Base-by-base conservation (phyloP, 2,888 invertebrate species). In the Mesodorylaimus sp. region DNA sequence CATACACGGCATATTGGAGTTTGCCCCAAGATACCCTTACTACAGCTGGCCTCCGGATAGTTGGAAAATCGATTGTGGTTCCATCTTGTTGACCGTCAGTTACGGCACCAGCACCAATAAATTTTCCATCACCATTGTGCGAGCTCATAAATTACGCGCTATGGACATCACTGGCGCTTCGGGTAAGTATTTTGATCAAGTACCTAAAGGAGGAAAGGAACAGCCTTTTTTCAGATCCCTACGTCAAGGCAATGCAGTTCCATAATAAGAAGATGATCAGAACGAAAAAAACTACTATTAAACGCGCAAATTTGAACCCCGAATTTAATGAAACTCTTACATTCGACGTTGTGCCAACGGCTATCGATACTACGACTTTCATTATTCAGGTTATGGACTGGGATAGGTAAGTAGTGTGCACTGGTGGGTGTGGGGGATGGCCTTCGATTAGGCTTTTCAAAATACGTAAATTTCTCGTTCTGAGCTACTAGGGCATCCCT, bases 81-180 rank as follows among this genome's bases (percentile, higher is more conserved):
- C 89, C 70, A 68, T 91, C 63, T 84, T 89, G 83, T 68, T 89
- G 47, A 86, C 87, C 0, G 71, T 91, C 48, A 85, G 88, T 60
- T 91, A 87, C 68, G 73, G 88, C 32, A 86, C 86, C 16, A 85
- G 84, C 24, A 88, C 88, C 25, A 87, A 86, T n/a, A 77, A 88
- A 26, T 75, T 91, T 23, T 87, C 86, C 0, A 78, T 88, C 24
- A 87, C 86, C 0, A 77, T 89, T 42, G 83, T 89, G 58, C 89
- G 89, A 69, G 88, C 83, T 1, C 75, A 87, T 56, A 86, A 87
- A 65, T 73, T 91, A 19, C 81, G 86, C 65, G 83, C 87, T 27
- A 87, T 88, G 79, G 89, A 88, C 64, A 85, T 88, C 60, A 85
- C 85, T 36, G 89, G 88, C 57, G 83, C 84, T 28, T 87, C 84